phyloP scores from a whole-genome alignment of 2,113 vertebrate species.

The Rhinopithecus roxellana region DNA sequence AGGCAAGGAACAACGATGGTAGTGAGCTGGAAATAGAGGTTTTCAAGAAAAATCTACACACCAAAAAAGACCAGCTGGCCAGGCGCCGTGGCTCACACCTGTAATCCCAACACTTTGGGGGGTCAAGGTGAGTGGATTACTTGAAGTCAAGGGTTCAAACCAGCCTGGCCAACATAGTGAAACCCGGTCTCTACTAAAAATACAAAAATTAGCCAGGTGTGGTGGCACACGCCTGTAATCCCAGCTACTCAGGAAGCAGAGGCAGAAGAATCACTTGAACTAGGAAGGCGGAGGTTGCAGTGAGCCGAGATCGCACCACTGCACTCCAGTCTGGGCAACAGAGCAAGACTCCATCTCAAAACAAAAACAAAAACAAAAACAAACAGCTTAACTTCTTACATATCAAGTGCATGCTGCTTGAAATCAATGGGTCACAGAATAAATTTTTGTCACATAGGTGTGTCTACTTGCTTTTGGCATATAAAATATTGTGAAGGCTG shows the following conservation, averaged over 20 bases:
- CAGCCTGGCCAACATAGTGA: neutral
- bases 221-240: too few species aligned
- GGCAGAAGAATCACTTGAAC: neutral
- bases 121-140: neutral
- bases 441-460: neutral
- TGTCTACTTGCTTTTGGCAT: neutral
- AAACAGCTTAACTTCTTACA: neutral
- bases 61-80: too few species aligned
- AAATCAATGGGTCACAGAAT: neutral
- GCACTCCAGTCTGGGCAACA: neutral
- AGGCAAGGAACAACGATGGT: neutral
- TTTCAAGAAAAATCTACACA: neutral
- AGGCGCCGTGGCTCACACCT: neutral
- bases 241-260: neutral
- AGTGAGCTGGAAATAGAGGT: neutral
- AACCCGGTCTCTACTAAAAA: neutral
- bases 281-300: too few species aligned
- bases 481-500: neutral
- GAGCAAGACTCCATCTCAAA: too few species aligned
- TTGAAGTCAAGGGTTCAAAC: neutral
- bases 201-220: neutral
- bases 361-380: neutral
- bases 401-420: neutral
- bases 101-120: neutral
- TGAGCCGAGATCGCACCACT: neutral